Percentiles rank a stretch among this genome's conserved stretches.
Evolutionary conservation across 2,888 invertebrate genomes (phyloP).

Genomic region (Epicampocera succincta): DNA sequence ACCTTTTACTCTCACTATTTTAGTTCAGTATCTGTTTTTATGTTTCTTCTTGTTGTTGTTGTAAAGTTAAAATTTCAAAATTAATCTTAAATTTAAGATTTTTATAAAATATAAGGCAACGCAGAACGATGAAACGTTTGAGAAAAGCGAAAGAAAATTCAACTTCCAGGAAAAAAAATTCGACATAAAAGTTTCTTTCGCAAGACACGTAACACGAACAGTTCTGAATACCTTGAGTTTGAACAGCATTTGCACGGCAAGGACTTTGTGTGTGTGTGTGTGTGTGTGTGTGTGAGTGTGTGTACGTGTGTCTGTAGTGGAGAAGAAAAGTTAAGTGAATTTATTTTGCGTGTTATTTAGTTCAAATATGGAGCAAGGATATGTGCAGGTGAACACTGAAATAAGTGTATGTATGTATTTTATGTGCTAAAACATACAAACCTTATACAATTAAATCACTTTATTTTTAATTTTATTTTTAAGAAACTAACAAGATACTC

Average conservation of each 20-base stretch:
- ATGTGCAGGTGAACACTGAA: not conserved
- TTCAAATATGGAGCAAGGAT: constrained; percentile 63
- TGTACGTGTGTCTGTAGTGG: not conserved
- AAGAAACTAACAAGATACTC: constrained; percentile 20
- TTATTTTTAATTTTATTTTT: constrained; percentile 3
- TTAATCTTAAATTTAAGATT: too few species aligned
- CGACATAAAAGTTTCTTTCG: constrained; percentile 40
- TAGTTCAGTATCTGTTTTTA: too few species aligned
- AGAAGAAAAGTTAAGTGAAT: constrained; percentile 9
- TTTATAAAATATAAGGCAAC: not conserved
- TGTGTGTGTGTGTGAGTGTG: not conserved
- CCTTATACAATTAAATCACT: not conserved
- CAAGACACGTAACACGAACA: constrained; percentile 45
- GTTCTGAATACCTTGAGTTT: constrained; percentile 52
- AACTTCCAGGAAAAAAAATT: constrained; percentile 18
- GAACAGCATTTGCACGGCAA: not conserved
- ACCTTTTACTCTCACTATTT: too few species aligned
- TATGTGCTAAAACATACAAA: not conserved
- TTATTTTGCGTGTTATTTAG: constrained; percentile 24
- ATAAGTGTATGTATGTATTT: too few species aligned
- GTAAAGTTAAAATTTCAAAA: constrained; percentile 49
- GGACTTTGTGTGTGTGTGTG: not conserved
- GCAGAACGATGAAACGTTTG: constrained; percentile 2
- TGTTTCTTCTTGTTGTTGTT: constrained; percentile 15
- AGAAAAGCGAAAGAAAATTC: not conserved